Evolutionary conservation across 2,113 vertebrate species (phyloP).

Genomic region (Epinephelus moara): DNA sequence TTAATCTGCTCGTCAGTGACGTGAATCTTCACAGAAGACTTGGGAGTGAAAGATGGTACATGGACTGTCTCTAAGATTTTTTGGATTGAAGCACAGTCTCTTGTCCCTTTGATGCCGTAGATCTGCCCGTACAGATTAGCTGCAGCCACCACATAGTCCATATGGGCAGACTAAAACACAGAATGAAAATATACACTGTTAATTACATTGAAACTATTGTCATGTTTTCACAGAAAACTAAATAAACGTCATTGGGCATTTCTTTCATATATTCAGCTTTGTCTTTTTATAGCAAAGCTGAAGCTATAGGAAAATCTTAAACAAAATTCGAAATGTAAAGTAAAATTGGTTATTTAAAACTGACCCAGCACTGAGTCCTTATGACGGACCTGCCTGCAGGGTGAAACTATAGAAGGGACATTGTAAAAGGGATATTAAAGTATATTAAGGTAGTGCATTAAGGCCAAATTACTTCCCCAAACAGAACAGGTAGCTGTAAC

Average conservation of each 20-base stretch:
- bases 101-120: constrained; percentile 79
- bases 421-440: neutral
- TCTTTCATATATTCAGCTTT: neutral
- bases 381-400: neutral
- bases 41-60: constrained; percentile 72
- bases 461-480: constrained; percentile 22
- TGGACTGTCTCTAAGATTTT: constrained; percentile 65
- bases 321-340: neutral
- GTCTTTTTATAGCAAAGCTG: neutral
- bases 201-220: neutral
- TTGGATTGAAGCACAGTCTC: constrained; percentile 45
- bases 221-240: constrained; percentile 6
- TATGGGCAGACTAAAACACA: constrained; percentile 83
- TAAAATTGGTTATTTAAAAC: neutral
- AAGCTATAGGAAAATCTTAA: neutral
- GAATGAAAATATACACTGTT: neutral
- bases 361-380: neutral
- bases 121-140: constrained; percentile 88
- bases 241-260: neutral
- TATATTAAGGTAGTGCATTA: neutral
- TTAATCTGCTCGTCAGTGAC: constrained; percentile 77
- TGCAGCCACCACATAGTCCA: constrained; percentile 88
- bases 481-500: constrained; percentile 7
- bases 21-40: constrained; percentile 74
- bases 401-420: neutral